Evolutionary conservation across 2,113 vertebrate species (phyloP).

Genomic region (Triplophysa tibetana): DNA sequence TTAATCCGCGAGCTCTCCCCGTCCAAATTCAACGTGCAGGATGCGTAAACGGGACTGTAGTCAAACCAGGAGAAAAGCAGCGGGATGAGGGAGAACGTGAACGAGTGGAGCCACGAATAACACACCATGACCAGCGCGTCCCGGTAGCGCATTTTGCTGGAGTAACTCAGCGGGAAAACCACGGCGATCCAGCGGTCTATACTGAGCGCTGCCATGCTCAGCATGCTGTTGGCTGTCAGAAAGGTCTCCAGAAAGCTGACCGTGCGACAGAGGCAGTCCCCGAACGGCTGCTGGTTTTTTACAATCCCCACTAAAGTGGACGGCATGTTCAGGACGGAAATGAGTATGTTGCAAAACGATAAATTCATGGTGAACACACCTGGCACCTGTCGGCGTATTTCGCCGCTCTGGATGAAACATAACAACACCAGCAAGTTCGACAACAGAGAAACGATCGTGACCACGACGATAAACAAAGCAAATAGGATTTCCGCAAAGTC

Average conservation of each 20-base stretch:
- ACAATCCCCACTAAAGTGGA: constrained; percentile 77
- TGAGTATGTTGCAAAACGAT: constrained; percentile 84
- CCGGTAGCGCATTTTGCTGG: constrained; percentile 82
- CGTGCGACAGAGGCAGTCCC: constrained; percentile 76
- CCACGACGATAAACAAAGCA: constrained; percentile 79
- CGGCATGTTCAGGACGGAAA: constrained; percentile 81
- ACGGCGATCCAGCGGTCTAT: constrained; percentile 85
- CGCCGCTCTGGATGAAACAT: constrained; percentile 81
- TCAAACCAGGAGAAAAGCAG: constrained; percentile 82
- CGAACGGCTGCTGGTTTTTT: constrained; percentile 75
- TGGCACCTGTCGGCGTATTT: constrained; percentile 82
- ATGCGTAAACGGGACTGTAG: constrained; percentile 79
- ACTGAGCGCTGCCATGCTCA: constrained; percentile 84
- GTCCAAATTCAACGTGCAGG: constrained; percentile 78
- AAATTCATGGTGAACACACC: constrained; percentile 82
- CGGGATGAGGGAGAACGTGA: constrained; percentile 78
- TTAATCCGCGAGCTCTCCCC: constrained; percentile 68
- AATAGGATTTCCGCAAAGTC: constrained; percentile 79
- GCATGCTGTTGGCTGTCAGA: constrained; percentile 79
- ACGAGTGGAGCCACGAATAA: constrained; percentile 80
- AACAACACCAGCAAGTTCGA: constrained; percentile 83
- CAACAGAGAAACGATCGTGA: constrained; percentile 78
- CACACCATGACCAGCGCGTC: constrained; percentile 82
- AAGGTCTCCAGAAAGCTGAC: constrained; percentile 84
- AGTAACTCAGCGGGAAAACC: constrained; percentile 83